These are phyloP conservation scores for Kryphioiulus occultus DNA, from an alignment of 2,888 invertebrate genomes.

Conservation along the genomic window DNA sequence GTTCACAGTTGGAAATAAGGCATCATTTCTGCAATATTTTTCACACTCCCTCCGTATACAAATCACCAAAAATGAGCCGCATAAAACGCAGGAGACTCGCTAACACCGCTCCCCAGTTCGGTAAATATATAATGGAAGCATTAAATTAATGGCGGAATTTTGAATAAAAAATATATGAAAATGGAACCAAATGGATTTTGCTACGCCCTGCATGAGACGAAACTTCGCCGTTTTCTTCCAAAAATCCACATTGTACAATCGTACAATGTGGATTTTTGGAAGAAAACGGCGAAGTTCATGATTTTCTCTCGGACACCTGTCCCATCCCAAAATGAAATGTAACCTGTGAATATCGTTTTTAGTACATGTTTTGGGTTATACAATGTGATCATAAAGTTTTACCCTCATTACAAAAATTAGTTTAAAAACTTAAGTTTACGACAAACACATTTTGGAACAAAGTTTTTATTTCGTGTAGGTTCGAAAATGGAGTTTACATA, in stretches of 20 bases:
- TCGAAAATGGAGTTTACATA: no score
- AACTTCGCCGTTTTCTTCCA: not conserved
- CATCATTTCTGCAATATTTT: constrained; percentile 22
- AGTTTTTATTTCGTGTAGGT: no score
- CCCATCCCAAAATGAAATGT: no score
- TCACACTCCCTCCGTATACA: constrained; percentile 7
- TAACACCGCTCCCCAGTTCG: not conserved
- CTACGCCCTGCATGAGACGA: not conserved
- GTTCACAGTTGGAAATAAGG: constrained; percentile 31
- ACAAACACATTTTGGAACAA: no score
- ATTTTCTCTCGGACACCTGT: not conserved
- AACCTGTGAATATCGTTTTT: no score
- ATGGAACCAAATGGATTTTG: constrained; percentile 16
- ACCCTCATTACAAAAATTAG: no score
- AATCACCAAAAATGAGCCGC: constrained; percentile 31
- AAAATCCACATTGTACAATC: not conserved
- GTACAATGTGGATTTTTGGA: not conserved
- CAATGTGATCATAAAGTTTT: no score
- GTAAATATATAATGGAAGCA: constrained; percentile 26
- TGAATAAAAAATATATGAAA: constrained; percentile 25
- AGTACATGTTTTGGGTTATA: no score
- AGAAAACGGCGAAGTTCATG: not conserved
- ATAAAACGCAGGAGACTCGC: constrained; percentile 2
- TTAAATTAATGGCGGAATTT: constrained; percentile 28
- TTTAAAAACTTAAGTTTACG: no score